These are phyloP conservation scores for Harpagifer antarcticus DNA, from an alignment of 2,797 vertebrate genomes.

Conservation along the genomic window DNA sequence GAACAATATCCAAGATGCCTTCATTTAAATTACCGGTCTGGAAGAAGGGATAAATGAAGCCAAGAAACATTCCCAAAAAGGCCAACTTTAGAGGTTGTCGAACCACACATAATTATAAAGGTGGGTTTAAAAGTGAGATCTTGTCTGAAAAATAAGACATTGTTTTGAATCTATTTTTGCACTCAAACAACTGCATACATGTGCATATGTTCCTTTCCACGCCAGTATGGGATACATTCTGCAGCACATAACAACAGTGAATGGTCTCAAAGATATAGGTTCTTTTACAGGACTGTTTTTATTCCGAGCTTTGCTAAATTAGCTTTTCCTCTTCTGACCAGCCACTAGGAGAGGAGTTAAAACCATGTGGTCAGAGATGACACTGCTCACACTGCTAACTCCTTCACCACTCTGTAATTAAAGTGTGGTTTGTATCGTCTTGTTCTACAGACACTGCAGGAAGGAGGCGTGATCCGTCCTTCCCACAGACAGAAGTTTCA, in stretches of 20 bases:
- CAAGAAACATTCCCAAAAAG: neutral
- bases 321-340: conserved; percentile 4
- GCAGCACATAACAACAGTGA: neutral
- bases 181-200: neutral
- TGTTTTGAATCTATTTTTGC: neutral
- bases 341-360: conserved; percentile 8
- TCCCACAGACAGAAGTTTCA: conserved; percentile 40
- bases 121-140: neutral
- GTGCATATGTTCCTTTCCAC: neutral
- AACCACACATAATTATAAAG: neutral
- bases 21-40: conserved; percentile 16
- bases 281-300: neutral
- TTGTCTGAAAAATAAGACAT: neutral
- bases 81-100: neutral
- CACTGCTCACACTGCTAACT: conserved; percentile 19
- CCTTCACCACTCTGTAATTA: conserved; percentile 38
- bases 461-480: conserved; percentile 22
- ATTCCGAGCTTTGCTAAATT: conserved; percentile 8
- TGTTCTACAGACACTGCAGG: conserved; percentile 16
- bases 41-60: neutral
- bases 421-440: conserved; percentile 37
- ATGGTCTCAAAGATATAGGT: neutral
- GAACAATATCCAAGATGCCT: conserved; percentile 14
- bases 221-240: neutral
- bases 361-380: conserved; percentile 34